These are phyloP conservation scores for Laterallus jamaicensis DNA, from an alignment of 2,113 vertebrate species.

Conservation along the genomic window DNA sequence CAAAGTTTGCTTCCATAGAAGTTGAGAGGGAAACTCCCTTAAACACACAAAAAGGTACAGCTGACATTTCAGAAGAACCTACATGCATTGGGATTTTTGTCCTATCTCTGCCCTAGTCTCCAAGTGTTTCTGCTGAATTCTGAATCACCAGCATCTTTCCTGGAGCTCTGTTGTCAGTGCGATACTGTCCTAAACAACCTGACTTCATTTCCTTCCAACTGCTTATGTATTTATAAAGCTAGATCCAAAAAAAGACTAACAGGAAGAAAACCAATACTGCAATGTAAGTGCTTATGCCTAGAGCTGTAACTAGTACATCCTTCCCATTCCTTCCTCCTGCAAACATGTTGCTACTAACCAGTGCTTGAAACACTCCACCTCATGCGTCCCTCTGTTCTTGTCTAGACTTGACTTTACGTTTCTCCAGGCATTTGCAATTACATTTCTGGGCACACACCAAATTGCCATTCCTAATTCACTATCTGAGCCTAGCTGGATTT, in stretches of 20 bases:
- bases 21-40: not conserved
- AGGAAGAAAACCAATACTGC: not conserved
- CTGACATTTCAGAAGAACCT: not conserved
- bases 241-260: not conserved
- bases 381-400: not conserved
- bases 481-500: not conserved
- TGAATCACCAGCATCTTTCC: not conserved
- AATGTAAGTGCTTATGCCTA: not conserved
- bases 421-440: not conserved
- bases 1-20: not conserved
- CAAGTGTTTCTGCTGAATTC: not conserved
- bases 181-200: not conserved
- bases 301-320: not conserved
- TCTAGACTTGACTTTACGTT: not conserved
- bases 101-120: not conserved
- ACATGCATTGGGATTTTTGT: not conserved
- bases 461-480: not conserved
- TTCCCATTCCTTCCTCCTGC: not conserved
- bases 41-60: not conserved
- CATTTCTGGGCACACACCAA: not conserved
- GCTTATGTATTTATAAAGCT: not conserved
- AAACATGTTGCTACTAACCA: not conserved
- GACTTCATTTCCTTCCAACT: not conserved
- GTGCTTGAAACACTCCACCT: not conserved
- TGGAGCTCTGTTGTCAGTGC: not conserved